phyloP scores from a whole-genome alignment of 2,113 vertebrate species.

The Oreocharis arfaki region DNA sequence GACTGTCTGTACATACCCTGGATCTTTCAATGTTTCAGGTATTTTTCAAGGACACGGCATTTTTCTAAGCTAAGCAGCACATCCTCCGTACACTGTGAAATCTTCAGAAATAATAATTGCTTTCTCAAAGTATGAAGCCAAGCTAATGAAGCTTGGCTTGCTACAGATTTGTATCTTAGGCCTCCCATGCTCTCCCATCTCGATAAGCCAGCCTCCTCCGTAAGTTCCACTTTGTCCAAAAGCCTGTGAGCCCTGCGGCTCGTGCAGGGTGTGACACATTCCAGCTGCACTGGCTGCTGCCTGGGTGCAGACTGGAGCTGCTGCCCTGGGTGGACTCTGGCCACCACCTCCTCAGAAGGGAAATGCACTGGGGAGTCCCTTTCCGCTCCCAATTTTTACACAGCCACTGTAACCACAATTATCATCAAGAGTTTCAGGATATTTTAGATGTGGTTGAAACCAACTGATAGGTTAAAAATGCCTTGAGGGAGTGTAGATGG shows the following conservation, averaged over 20 bases:
- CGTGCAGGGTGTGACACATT: rapidly evolving
- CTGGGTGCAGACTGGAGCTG: not conserved
- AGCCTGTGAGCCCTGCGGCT: not conserved
- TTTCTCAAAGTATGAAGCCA: not conserved
- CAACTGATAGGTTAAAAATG: not conserved
- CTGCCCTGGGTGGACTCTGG: not conserved
- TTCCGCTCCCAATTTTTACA: not conserved
- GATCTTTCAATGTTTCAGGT: not conserved
- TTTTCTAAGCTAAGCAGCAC: not conserved
- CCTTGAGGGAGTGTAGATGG: rapidly evolving
- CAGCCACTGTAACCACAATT: not conserved
- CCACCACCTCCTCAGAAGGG: not conserved
- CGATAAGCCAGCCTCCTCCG: not conserved
- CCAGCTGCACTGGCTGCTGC: not conserved
- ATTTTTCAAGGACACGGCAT: not conserved
- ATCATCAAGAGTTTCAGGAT: rapidly evolving
- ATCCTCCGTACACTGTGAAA: not conserved
- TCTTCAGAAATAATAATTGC: not conserved
- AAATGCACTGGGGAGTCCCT: not conserved
- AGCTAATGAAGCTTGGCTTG: conserved; percentile 17
- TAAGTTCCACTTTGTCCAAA: not conserved
- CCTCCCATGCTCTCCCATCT: not conserved
- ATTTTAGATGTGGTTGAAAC: not conserved
- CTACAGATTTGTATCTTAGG: not conserved
- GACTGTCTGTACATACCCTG: not conserved